Evolutionary conservation across 2,797 vertebrate species (phyloP).

Genomic region (Galaxias olidus): DNA sequence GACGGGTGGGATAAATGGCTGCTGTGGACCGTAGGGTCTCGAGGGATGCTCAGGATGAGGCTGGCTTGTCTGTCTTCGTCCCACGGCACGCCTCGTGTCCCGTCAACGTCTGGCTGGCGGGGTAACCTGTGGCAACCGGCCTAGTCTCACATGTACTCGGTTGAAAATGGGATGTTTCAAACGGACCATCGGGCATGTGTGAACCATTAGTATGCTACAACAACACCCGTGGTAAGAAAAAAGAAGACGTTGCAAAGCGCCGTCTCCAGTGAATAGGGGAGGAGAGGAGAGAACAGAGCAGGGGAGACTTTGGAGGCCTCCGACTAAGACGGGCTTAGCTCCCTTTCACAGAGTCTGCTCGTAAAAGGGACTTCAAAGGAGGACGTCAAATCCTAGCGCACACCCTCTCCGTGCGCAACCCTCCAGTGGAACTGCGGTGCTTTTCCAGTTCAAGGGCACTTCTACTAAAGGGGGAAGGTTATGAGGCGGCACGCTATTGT

Average conservation of each 20-base stretch:
- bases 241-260: neutral
- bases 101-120: too few species aligned
- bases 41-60: neutral
- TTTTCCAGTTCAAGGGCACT: conserved; percentile 72
- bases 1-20: too few species aligned
- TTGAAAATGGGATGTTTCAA: too few species aligned
- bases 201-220: conserved; percentile 63
- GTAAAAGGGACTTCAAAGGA: conserved; percentile 78
- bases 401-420: conserved; percentile 52
- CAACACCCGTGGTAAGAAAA: conserved; percentile 27
- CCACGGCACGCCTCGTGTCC: neutral
- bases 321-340: conserved; percentile 72
- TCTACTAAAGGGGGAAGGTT: conserved; percentile 53
- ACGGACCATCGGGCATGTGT: conserved; percentile 15
- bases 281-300: conserved; percentile 34
- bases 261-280: neutral
- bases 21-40: too few species aligned
- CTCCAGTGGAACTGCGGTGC: conserved; percentile 57
- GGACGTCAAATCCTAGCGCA: conserved; percentile 66
- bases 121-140: too few species aligned
- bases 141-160: too few species aligned
- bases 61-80: neutral
- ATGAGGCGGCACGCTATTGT: conserved; percentile 34
- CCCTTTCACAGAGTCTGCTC: conserved; percentile 61
- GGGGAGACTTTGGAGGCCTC: conserved; percentile 51